These are phyloP conservation scores for Pungitius pungitius DNA, from an alignment of 2,113 vertebrate genomes.

Conservation along the genomic window DNA sequence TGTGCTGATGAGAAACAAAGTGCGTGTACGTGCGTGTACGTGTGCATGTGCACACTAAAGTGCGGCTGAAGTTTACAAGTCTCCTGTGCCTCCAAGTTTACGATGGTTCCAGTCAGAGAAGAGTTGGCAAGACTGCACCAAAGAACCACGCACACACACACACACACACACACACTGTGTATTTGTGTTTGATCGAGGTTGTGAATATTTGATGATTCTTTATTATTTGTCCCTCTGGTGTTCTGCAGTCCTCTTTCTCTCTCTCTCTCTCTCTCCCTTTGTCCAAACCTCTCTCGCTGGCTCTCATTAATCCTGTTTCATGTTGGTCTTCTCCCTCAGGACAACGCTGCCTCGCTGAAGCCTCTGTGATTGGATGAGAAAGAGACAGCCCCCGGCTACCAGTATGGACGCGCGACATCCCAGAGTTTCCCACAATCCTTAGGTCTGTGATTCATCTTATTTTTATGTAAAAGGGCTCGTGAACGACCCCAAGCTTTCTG, in stretches of 20 bases:
- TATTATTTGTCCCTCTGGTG: slow-evolving; percentile 68
- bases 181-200: slow-evolving; percentile 67
- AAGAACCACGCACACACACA: slow-evolving; percentile 38
- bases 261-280: slow-evolving; percentile 30
- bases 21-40: slow-evolving; percentile 6
- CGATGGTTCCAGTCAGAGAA: slow-evolving; percentile 68
- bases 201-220: slow-evolving; percentile 73
- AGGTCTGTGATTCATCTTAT: slow-evolving; percentile 37
- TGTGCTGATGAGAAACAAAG: too few species aligned
- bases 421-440: slow-evolving; percentile 64
- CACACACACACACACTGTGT: slow-evolving; percentile 36
- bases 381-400: slow-evolving; percentile 43
- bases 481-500: neutral
- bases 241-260: slow-evolving; percentile 39
- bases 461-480: slow-evolving; percentile 19
- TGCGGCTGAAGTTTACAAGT: slow-evolving; percentile 59
- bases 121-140: slow-evolving; percentile 62
- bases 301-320: slow-evolving; percentile 64
- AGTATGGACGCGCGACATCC: slow-evolving; percentile 75
- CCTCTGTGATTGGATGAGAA: slow-evolving; percentile 50
- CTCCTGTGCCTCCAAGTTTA: slow-evolving; percentile 69
- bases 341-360: slow-evolving; percentile 45
- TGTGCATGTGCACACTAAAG: neutral
- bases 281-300: slow-evolving; percentile 16
- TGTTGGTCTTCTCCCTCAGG: slow-evolving; percentile 64